phyloP scores from a whole-genome alignment of 2,888 invertebrate species.

The Agriopis marginaria region DNA sequence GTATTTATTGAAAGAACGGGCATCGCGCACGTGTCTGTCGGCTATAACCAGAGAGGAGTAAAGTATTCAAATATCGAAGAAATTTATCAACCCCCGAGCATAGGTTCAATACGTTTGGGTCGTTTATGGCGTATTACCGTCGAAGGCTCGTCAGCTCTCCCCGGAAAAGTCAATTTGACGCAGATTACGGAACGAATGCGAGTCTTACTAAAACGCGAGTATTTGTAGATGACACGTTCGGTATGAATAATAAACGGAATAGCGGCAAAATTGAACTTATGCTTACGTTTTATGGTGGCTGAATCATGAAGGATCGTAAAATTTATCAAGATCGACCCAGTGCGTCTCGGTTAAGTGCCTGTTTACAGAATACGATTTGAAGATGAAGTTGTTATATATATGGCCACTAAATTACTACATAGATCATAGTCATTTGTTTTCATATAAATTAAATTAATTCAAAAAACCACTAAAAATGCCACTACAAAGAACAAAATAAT shows the following conservation, averaged over 20 bases:
- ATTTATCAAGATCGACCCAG: constrained; percentile 33
- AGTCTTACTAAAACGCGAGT: constrained; percentile 72
- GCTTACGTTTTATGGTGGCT: constrained; percentile 38
- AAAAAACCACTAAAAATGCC: too few relatives aligned
- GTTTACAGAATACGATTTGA: constrained; percentile 21
- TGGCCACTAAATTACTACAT: constrained; percentile 1
- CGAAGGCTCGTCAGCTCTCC: constrained; percentile 79
- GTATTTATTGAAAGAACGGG: constrained; percentile 66
- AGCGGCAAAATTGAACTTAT: constrained; percentile 41
- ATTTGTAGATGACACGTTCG: constrained; percentile 59
- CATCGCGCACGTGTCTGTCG: constrained; percentile 45
- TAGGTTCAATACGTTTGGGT: constrained; percentile 80
- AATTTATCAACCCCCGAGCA: constrained; percentile 80
- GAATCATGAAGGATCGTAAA: constrained; percentile 34
- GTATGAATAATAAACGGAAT: constrained; percentile 67
- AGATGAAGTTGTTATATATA: constrained; percentile 4
- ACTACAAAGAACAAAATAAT: too few relatives aligned
- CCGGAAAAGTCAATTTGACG: constrained; percentile 83
- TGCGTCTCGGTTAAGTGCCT: constrained; percentile 22
- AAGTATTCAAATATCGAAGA: constrained; percentile 83
- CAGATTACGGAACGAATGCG: constrained; percentile 77
- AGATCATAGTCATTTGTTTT: too few relatives aligned
- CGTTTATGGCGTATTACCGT: constrained; percentile 82
- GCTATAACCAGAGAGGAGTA: constrained; percentile 73
- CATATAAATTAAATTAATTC: too few relatives aligned